phyloP scores from a whole-genome alignment of 2,113 vertebrate species.

The Piliocolobus tephrosceles region DNA sequence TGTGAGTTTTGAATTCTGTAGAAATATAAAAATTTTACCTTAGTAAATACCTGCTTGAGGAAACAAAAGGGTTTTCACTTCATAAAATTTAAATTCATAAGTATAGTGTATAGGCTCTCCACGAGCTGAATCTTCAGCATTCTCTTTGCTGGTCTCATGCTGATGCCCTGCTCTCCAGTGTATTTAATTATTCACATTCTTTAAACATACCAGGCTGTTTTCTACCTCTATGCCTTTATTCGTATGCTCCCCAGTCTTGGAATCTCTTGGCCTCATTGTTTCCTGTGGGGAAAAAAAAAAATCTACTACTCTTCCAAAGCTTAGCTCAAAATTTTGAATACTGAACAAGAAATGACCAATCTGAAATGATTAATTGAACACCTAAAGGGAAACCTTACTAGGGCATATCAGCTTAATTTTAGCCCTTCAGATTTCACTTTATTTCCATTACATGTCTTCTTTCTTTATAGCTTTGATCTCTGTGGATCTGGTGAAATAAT shows the following conservation, averaged over 20 bases:
- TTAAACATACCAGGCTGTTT: background rate
- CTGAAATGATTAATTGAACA: background rate
- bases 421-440: background rate
- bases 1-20: background rate
- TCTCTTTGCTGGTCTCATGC: background rate
- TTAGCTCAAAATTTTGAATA: background rate
- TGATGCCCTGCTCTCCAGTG: background rate
- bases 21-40: background rate
- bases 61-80: background rate
- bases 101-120: background rate
- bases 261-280: background rate
- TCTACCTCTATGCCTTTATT: background rate
- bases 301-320: background rate
- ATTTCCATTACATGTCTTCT: background rate
- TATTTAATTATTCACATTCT: background rate
- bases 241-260: background rate
- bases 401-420: background rate
- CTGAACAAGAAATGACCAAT: background rate
- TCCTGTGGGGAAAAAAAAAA: background rate
- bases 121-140: background rate
- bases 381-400: background rate
- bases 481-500: background rate
- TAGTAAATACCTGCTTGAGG: background rate
- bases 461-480: slow-evolving; percentile 3
- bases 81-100: background rate